Evolutionary conservation across 2,797 vertebrate species (phyloP).

Genomic region (Sebastes minor): DNA sequence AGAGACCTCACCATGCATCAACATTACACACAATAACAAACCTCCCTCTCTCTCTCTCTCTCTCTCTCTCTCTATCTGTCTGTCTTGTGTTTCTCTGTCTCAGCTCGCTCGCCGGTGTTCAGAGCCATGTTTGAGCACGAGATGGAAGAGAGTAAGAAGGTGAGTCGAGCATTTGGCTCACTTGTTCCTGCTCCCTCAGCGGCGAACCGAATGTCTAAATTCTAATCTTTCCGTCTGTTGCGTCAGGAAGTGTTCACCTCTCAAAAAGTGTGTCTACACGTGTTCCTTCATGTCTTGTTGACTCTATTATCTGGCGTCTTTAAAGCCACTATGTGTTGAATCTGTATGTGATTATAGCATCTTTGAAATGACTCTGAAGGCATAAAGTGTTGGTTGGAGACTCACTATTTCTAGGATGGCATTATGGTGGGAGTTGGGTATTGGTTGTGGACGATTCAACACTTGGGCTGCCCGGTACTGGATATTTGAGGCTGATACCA

Average conservation of each 20-base stretch:
- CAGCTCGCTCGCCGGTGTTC: slow-evolving; percentile 90
- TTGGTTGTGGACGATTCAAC: neutral
- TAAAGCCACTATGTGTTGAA: neutral
- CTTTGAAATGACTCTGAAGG: neutral
- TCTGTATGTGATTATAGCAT: neutral
- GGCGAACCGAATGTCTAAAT: slow-evolving; percentile 12
- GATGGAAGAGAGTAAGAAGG: slow-evolving; percentile 94
- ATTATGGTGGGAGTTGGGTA: neutral
- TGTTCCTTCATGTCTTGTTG: slow-evolving; percentile 30
- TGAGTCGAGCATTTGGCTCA: slow-evolving; percentile 64
- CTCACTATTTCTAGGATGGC: neutral
- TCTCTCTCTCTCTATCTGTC: neutral
- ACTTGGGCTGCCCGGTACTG: too few relatives aligned
- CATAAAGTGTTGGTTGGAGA: neutral
- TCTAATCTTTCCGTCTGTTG: slow-evolving; percentile 52
- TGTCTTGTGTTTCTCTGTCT: slow-evolving; percentile 24
- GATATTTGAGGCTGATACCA: too few relatives aligned
- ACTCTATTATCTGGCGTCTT: slow-evolving; percentile 19
- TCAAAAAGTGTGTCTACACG: slow-evolving; percentile 15
- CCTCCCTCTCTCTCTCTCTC: neutral
- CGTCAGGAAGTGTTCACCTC: slow-evolving; percentile 48
- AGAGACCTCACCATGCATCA: slow-evolving; percentile 38
- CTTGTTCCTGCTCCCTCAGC: slow-evolving; percentile 21
- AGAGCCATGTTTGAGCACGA: slow-evolving; percentile 94
- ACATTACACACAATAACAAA: slow-evolving; percentile 46